Percentiles rank a stretch among this genome's conserved stretches.
Evolutionary conservation across 2,113 vertebrate genomes (phyloP).

Genomic region (Indicator maculatus): DNA sequence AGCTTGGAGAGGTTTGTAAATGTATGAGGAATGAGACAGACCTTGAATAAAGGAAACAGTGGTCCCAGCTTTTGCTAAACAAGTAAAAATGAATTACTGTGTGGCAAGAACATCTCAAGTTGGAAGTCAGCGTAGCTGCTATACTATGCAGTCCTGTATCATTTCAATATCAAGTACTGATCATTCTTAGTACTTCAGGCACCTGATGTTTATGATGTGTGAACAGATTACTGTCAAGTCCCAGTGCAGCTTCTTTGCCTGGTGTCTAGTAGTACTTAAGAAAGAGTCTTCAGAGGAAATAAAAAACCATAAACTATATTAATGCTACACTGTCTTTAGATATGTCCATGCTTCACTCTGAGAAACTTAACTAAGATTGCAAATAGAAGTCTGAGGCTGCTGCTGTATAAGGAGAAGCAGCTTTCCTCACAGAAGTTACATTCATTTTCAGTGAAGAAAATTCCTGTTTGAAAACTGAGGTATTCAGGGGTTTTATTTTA

Average conservation of each 20-base stretch:
- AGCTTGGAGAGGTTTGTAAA: not conserved
- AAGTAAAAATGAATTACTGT: not conserved
- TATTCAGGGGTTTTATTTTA: not conserved
- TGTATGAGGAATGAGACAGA: not conserved
- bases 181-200: conserved; percentile 21
- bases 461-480: not conserved
- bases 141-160: not conserved
- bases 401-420: not conserved
- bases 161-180: conserved; percentile 38
- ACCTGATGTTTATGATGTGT: conserved; percentile 3
- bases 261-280: conserved; percentile 13
- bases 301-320: not conserved
- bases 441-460: not conserved
- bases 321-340: conserved; percentile 10
- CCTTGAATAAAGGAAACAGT: not conserved
- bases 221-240: conserved; percentile 52
- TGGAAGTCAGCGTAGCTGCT: not conserved
- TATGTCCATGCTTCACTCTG: not conserved
- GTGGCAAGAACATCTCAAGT: not conserved
- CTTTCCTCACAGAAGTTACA: not conserved
- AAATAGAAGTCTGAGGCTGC: not conserved
- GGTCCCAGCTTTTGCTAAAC: not conserved
- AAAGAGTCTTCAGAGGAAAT: not conserved
- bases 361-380: conserved; percentile 20
- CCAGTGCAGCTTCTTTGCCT: conserved; percentile 34